Evolutionary conservation across 2,888 invertebrate genomes (phyloP), one percentile per base, ranked within the genome.

Genomic region (Drosophila meridiana): DNA sequence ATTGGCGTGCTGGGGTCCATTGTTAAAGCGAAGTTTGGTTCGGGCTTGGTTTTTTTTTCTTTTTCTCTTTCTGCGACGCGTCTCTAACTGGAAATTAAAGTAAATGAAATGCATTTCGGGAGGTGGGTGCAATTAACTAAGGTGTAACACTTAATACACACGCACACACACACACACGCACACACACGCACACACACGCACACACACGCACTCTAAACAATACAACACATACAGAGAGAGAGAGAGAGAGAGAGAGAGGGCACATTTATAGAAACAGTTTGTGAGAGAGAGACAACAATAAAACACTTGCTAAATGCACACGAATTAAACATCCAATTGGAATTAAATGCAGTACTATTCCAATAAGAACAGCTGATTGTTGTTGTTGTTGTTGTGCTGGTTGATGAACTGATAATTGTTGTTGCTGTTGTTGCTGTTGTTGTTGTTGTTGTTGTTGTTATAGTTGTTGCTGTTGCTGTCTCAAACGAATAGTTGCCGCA

Each of bases 261-360:
- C 30, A 60, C 20, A 61, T 9, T 42, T 28, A 38, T n/a, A 53
- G 14, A 47, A 28, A 53, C 38, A 38, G n/a, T 20, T 14, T 47
- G 63, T 28, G 32, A 34, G 67, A 56, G 42, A 56, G 57, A 63
- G 66, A 76, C 69, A 76, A 59, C 59, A 62, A 55, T 55, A 72
- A 68, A 64, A 61, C 78, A 75, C 66, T 63, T 64, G 61, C 50
- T 65, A 70, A 58, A 66, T 73, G 74, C 76, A 83, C 82, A 83
- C 62, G 68, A 67, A 78, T 80, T 58, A 78, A 71, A 70, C 79
- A 79, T 78, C 56, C 66, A 80, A 76, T 83, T 80, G 83, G 71
- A 73, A 75, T 75, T 68, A 87, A 83, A 87, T 82, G 76, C 82
- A 89, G 86, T 87, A 90, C 81, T 68, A 86, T 87, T 83, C 80